phyloP scores from a whole-genome alignment of 1,140 invertebrate genomes.

The Drosophila ficusphila region DNA sequence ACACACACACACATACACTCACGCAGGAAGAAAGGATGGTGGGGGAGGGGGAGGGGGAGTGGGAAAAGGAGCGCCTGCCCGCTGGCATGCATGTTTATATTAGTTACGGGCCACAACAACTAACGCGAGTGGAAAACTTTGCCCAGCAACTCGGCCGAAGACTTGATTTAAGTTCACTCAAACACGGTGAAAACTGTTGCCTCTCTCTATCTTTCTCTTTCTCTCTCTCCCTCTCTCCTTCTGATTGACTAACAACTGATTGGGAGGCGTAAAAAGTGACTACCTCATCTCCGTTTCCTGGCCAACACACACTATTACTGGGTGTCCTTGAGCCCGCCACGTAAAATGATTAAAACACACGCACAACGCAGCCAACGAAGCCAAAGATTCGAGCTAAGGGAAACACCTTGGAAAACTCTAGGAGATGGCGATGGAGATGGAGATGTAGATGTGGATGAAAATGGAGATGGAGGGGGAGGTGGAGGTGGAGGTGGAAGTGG shows the following conservation, averaged over 20 bases:
- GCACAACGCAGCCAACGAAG: conserved; percentile 10
- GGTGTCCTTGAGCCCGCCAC: conserved; percentile 38
- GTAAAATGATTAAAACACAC: conserved; percentile 45
- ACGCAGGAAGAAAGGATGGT: background rate
- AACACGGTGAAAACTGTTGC: conserved; percentile 11
- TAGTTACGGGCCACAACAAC: conserved; percentile 50
- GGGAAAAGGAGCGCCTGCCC: conserved; percentile 21
- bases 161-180: conserved; percentile 41
- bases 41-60: background rate
- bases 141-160: conserved; percentile 11
- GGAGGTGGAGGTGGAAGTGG: no score
- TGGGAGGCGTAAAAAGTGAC: conserved; percentile 5
- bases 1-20: conserved; percentile 36
- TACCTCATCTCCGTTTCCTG: conserved; percentile 9
- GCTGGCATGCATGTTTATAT: conserved; percentile 61
- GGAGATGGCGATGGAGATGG: no score
- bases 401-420: no score
- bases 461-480: no score
- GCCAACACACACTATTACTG: conserved; percentile 22
- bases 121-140: conserved; percentile 33
- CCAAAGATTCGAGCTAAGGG: no score
- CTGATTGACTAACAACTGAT: conserved; percentile 30
- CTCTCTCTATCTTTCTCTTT: no score
- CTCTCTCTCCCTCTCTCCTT: background rate
- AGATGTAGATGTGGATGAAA: no score